Evolutionary conservation across 2,888 invertebrate genomes (phyloP).

Genomic region (Cerastoderma edule): DNA sequence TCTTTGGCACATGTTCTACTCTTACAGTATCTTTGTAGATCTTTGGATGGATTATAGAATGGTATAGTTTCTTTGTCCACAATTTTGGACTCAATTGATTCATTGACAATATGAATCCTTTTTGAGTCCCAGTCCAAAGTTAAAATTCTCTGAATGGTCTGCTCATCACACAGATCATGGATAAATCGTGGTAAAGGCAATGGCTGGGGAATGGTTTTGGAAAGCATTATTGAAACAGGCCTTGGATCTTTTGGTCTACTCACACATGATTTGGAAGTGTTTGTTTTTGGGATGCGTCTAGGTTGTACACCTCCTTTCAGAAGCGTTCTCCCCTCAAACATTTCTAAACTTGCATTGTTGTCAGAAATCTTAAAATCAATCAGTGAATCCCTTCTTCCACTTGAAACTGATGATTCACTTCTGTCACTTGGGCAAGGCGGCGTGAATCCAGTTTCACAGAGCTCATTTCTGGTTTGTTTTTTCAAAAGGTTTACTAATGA

Average conservation of each 20-base stretch:
- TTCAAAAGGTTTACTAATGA: conserved; percentile 39
- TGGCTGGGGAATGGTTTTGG: neutral
- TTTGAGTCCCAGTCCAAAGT: conserved; percentile 20
- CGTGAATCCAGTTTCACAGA: conserved; percentile 34
- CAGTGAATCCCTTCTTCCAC: neutral
- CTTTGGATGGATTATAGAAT: conserved; percentile 8
- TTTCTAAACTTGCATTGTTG: conserved; percentile 11
- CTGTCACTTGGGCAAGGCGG: conserved; percentile 6
- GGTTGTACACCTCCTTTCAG: conserved; percentile 68
- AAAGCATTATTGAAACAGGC: neutral
- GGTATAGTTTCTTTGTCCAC: neutral
- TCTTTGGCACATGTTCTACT: neutral
- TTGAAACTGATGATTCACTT: neutral
- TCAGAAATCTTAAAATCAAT: neutral
- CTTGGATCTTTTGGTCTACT: conserved; percentile 61
- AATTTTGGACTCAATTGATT: neutral
- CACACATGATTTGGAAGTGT: conserved; percentile 37
- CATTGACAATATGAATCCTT: neutral
- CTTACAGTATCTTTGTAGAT: neutral
- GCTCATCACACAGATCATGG: conserved; percentile 27
- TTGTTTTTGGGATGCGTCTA: conserved; percentile 65
- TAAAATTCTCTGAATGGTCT: conserved; percentile 10
- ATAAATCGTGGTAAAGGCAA: conserved; percentile 47
- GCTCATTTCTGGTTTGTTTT: conserved; percentile 26
- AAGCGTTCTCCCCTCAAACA: conserved; percentile 69